Base-by-base conservation (phyloP, 2,888 invertebrate species). In the Euproctis similis region DNA sequence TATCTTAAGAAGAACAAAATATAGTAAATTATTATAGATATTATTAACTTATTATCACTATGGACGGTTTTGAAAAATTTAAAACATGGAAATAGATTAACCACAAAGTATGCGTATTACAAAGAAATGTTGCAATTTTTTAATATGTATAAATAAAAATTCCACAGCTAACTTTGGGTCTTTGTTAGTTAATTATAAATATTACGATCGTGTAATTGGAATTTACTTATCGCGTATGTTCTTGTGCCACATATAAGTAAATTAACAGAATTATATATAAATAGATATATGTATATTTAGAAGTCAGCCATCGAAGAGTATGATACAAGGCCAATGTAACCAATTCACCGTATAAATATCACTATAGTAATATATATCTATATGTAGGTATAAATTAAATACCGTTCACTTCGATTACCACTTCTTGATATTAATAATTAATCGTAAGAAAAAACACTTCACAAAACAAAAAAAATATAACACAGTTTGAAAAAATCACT, bases 301-400 rank as follows among this genome's bases (percentile, higher is more conserved):
- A 52, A 47, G 47, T 60, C 61, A 61, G 51, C 46, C 57, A 51
- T 53, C 53, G 35, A 40, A 40, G 43, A 56, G 53, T 58, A 39
- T 40, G 35, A n/a, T 46, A 58, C 81, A 81, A 81, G 81, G 82
- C 63, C 63, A 76, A 69, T 80, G 61, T 58, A 65, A 63, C 64
- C 60, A 68, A 68, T 62, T 59, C 62, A 45, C 47, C 44, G 38
- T 44, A 53, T 53, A 53, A 59, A 60, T 63, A 62, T 65, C 64
- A 73, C 63, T 68, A 72, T n/a, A n/a, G 68, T 55, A 65, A 65
- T 63, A 54, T 54, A 53, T 37, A 8, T n/a, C n/a, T n/a, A n/a
- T n/a, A n/a, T n/a, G n/a, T n/a, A n/a, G n/a, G n/a, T n/a, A n/a
- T n/a, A n/a, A n/a, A 48, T 51, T 56, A 51, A 59, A 57, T 56